phyloP scores from a whole-genome alignment of 2,113 vertebrate species.

The Lophochroa leadbeateri region DNA sequence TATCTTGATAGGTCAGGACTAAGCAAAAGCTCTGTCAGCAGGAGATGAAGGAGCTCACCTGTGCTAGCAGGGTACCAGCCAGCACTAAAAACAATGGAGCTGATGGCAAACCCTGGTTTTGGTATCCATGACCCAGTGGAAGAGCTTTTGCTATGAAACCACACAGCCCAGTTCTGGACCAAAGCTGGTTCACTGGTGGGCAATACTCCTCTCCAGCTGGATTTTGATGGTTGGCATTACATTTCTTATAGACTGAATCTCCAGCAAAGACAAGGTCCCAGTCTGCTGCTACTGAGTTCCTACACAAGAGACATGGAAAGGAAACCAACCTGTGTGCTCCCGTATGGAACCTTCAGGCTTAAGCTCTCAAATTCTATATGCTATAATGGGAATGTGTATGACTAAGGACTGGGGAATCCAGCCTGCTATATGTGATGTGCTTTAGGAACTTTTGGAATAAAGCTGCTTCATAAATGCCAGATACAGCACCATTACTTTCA shows the following conservation, averaged over 20 bases:
- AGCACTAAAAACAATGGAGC: accelerated
- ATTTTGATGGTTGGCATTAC: neutral
- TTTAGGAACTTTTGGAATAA: slow-evolving; percentile 12
- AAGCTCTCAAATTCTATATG: neutral
- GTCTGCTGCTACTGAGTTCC: neutral
- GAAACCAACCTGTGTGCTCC: neutral
- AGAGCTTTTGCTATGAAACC: neutral
- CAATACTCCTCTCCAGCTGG: neutral
- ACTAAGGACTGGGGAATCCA: slow-evolving; percentile 8
- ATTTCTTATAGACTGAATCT: neutral
- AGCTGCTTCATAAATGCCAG: slow-evolving; percentile 23
- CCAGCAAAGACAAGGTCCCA: neutral
- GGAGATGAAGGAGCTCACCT: neutral
- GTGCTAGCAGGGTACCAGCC: no score
- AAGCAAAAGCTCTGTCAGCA: neutral
- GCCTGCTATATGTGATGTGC: neutral
- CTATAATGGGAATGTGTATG: neutral
- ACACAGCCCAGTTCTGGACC: neutral
- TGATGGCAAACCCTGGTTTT: neutral
- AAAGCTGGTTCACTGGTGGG: neutral
- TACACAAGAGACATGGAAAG: neutral
- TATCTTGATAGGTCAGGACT: neutral
- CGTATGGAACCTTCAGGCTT: neutral
- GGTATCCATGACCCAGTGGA: neutral
- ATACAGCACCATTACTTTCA: slow-evolving; percentile 41